phyloP scores from a whole-genome alignment of 2,113 vertebrate species.

The Zapus hudsonius region DNA sequence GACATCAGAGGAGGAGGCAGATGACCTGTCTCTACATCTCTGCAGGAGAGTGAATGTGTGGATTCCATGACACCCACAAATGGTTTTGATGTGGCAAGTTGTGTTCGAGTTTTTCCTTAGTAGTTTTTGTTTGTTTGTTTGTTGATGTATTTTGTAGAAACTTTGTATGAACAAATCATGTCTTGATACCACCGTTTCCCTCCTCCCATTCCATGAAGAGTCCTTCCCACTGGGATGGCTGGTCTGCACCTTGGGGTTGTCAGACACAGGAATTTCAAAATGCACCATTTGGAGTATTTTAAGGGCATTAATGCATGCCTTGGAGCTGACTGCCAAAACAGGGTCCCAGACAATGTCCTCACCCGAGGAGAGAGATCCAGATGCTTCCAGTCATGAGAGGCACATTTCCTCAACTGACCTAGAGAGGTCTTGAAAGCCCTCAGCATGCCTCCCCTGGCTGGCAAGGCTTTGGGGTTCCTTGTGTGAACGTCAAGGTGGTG shows the following conservation, averaged over 20 bases:
- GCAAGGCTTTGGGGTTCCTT: neutral
- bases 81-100: neutral
- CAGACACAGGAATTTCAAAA: no score
- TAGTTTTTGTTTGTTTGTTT: no score
- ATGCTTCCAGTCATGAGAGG: neutral
- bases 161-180: no score
- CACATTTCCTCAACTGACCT: neutral
- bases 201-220: no score
- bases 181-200: no score
- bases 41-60: conserved; percentile 24
- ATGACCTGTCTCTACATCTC: conserved; percentile 1
- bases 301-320: neutral
- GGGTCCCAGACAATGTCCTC: neutral
- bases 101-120: conserved; percentile 24
- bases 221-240: no score
- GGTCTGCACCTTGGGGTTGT: no score
- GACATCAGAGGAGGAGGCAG: neutral
- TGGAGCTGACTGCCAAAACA: neutral
- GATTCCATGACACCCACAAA: neutral
- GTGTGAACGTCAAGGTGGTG: neutral
- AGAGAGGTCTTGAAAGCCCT: neutral
- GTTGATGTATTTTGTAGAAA: no score
- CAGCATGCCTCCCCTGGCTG: neutral
- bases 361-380: neutral
- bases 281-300: conserved; percentile 40